Conservation (phyloP, 2,113 vertebrate genomes). For the Carlito syrichta region DNA sequence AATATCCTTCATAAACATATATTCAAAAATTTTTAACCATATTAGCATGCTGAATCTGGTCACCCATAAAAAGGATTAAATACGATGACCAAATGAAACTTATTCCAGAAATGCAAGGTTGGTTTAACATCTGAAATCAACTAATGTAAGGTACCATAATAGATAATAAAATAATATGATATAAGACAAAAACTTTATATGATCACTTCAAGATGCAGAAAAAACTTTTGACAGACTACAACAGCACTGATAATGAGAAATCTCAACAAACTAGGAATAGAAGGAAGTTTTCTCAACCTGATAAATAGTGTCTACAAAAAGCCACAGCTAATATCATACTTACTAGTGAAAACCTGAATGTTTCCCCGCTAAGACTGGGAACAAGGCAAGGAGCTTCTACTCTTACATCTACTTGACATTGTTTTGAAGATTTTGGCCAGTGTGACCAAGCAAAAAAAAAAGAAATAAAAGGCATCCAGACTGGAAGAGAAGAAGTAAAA, state of each 20-base stretch:
- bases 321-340: not conserved
- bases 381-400: not conserved
- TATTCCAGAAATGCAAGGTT: not conserved
- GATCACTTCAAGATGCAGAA: not conserved
- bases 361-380: not conserved
- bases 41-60: not conserved
- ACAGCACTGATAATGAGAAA: not conserved
- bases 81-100: not conserved
- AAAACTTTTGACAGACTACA: not conserved
- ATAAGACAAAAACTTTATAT: not conserved
- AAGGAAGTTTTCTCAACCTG: not conserved
- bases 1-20: not conserved
- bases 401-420: not conserved
- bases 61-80: not conserved
- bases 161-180: not conserved
- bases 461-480: not conserved
- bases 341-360: not conserved
- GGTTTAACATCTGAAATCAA: slow-evolving; percentile 11
- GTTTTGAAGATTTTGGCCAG: not conserved
- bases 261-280: not conserved
- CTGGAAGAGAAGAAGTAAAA: not conserved
- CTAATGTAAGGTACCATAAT: not conserved
- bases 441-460: not conserved
- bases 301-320: slow-evolving; percentile 5
- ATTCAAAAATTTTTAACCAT: not conserved